A percentile compares a stretch with the other conserved stretches of the same genome.
phyloP scores from a whole-genome alignment of 2,113 vertebrate genomes.

The Callospermophilus lateralis region DNA sequence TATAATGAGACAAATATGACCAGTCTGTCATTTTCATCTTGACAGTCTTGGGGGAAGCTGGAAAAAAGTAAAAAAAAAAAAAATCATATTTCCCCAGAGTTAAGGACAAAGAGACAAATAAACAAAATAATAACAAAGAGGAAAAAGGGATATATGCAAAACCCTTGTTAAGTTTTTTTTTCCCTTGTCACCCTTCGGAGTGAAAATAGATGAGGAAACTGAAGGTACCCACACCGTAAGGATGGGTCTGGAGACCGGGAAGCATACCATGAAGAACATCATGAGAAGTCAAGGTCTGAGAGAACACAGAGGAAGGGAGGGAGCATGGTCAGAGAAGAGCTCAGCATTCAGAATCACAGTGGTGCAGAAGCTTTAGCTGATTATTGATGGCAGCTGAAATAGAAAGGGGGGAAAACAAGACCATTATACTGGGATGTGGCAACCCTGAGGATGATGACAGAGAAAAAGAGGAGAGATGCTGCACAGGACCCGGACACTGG shows the following conservation, averaged over 20 bases:
- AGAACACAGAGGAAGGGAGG: not conserved
- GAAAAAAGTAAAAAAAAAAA: not conserved
- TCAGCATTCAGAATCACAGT: not conserved
- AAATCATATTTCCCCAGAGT: not conserved
- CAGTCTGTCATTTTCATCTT: not conserved
- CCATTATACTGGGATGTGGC: not conserved
- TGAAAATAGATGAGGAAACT: no score
- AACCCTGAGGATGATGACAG: not conserved
- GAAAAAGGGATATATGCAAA: not conserved
- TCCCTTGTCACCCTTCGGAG: not conserved
- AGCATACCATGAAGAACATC: not conserved
- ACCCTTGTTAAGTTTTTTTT: not conserved
- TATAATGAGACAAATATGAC: not conserved
- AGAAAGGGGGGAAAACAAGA: not conserved
- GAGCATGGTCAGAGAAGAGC: not conserved
- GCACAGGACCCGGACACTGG: not conserved
- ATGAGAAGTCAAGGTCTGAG: not conserved
- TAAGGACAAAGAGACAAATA: not conserved
- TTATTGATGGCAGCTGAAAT: not conserved
- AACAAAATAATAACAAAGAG: not conserved
- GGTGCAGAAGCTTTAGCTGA: not conserved
- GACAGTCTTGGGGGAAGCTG: not conserved
- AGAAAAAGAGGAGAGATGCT: not conserved
- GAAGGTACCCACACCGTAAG: not conserved
- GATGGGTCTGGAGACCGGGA: not conserved